Percentiles rank a stretch among this genome's conserved stretches.
These are phyloP conservation scores for Eptesicus fuscus DNA, from an alignment of 2,113 vertebrate genomes.

Conservation along the genomic window DNA sequence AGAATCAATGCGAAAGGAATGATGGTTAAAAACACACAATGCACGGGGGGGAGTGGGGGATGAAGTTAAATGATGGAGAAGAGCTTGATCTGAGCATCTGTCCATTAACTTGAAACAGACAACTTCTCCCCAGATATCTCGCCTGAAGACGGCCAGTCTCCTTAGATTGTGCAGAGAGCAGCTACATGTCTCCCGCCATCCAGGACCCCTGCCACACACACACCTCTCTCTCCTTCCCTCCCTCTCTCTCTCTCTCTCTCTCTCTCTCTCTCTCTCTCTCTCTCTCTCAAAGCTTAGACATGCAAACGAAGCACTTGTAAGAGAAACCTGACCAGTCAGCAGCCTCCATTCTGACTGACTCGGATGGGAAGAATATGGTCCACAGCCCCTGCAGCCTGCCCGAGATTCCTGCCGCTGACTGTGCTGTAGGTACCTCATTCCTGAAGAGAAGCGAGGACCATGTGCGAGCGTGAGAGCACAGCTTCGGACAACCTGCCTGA, in stretches of 20 bases:
- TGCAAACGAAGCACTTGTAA: neutral
- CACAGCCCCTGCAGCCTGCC: neutral
- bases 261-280: neutral
- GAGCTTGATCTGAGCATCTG: neutral
- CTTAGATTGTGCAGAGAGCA: neutral
- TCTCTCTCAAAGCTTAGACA: too few species aligned
- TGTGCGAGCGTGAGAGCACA: neutral
- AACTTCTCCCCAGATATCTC: neutral
- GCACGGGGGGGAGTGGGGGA: accelerated
- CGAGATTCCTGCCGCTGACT: neutral
- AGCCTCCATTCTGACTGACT: neutral
- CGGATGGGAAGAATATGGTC: neutral
- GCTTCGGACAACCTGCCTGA: neutral
- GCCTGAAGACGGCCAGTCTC: neutral
- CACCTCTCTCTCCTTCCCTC: too few species aligned
- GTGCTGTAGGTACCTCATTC: neutral
- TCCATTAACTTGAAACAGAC: neutral
- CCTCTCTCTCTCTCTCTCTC: neutral
- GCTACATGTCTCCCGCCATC: neutral
- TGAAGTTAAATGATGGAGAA: neutral
- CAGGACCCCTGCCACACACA: neutral
- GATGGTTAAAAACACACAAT: neutral
- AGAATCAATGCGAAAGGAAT: neutral
- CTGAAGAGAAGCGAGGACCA: neutral
- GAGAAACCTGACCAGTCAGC: neutral